phyloP scores from a whole-genome alignment of 2,888 invertebrate genomes.

The Strigamia transsilvanica region DNA sequence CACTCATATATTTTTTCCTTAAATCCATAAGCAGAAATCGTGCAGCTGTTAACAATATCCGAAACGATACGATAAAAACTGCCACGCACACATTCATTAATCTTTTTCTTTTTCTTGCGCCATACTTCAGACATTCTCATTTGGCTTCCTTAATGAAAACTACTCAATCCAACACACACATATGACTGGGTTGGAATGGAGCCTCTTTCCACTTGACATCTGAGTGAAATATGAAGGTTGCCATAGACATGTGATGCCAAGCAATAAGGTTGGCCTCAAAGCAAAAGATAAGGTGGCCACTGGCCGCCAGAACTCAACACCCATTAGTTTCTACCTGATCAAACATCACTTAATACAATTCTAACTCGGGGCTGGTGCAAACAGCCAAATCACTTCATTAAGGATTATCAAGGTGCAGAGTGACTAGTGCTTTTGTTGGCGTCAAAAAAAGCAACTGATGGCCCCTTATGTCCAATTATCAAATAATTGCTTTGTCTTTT shows the following conservation, averaged over 20 bases:
- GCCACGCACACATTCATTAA: neutral
- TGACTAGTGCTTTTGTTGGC: too few species aligned
- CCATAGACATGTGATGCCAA: conserved; percentile 43
- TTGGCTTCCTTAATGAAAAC: conserved; percentile 20
- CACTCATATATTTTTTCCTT: too few species aligned
- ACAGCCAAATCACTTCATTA: too few species aligned
- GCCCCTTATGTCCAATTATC: too few species aligned
- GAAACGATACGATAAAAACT: neutral
- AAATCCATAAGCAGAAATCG: neutral
- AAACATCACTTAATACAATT: neutral
- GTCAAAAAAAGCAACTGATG: too few species aligned
- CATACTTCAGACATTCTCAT: neutral
- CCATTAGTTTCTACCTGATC: neutral
- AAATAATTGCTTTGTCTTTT: too few species aligned
- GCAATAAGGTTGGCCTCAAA: conserved; percentile 5
- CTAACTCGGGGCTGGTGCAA: neutral
- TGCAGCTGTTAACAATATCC: conserved; percentile 30
- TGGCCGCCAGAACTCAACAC: neutral
- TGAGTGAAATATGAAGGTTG: conserved; percentile 40
- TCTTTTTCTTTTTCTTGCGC: neutral
- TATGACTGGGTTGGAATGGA: neutral
- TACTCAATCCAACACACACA: conserved; percentile 12
- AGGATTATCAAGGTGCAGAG: too few species aligned
- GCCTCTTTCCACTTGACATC: conserved; percentile 37
- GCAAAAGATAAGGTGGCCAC: neutral